Evolutionary conservation across 1,140 invertebrate genomes (phyloP).

Genomic region (Lutraria rhynchaena): DNA sequence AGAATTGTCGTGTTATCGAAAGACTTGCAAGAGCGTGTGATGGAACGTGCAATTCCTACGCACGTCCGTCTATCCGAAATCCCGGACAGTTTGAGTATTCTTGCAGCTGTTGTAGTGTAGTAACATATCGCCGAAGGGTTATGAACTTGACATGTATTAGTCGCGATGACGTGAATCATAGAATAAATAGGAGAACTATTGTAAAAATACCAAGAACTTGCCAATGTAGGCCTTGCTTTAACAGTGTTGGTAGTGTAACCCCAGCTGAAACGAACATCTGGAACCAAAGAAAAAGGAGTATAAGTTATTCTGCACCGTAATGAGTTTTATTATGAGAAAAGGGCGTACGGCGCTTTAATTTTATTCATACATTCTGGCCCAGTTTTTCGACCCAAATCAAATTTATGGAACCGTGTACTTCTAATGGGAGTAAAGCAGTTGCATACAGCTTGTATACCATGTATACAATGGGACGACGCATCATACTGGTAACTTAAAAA

Average conservation of each 20-base stretch:
- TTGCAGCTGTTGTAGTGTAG: conserved; percentile 43
- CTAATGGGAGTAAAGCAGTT: too few species aligned
- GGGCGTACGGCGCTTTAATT: too few species aligned
- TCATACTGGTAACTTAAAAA: too few species aligned
- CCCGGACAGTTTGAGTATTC: conserved; percentile 35
- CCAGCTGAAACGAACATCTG: conserved; percentile 20
- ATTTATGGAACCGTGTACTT: too few species aligned
- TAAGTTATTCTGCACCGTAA: background rate
- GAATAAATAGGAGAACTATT: background rate
- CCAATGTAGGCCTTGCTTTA: conserved; percentile 33
- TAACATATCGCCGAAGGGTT: background rate
- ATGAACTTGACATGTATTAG: background rate
- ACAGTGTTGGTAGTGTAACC: background rate
- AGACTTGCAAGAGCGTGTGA: conserved; percentile 6
- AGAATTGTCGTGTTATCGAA: background rate
- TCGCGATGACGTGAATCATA: background rate
- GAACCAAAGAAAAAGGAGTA: conserved; percentile 8
- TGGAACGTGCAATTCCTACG: conserved; percentile 29
- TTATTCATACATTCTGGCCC: too few species aligned
- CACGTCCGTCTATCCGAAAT: conserved; percentile 17
- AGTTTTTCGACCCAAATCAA: too few species aligned
- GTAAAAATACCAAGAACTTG: conserved; percentile 32
- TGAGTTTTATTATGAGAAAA: too few species aligned
- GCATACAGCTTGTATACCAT: too few species aligned
- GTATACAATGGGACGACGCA: too few species aligned